phyloP scores from a whole-genome alignment of 1,140 invertebrate species.

The Dermatophagoides farinae region DNA sequence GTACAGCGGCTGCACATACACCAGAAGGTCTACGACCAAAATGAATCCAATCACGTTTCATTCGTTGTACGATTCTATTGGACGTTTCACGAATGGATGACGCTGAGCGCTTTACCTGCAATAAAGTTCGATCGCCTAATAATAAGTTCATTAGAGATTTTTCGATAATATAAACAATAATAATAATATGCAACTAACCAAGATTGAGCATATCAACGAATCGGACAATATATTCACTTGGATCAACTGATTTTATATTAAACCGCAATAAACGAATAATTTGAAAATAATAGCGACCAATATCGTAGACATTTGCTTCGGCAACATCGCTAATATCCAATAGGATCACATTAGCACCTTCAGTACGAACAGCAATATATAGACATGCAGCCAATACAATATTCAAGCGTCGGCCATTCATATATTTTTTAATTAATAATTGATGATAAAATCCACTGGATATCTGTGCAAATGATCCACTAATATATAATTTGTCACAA shows the following conservation, averaged over 20 bases:
- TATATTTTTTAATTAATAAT: slow-evolving; percentile 66
- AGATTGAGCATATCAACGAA: slow-evolving; percentile 88
- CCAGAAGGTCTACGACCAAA: slow-evolving; percentile 85
- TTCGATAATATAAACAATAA: not conserved
- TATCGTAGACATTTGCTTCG: slow-evolving; percentile 75
- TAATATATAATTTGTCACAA: slow-evolving; percentile 37
- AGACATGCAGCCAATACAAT: slow-evolving; percentile 91
- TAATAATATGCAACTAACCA: slow-evolving; percentile 32
- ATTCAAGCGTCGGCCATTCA: slow-evolving; percentile 66
- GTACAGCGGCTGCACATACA: slow-evolving; percentile 78
- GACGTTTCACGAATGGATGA: slow-evolving; percentile 90
- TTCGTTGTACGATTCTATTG: slow-evolving; percentile 71
- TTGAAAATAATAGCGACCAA: slow-evolving; percentile 76
- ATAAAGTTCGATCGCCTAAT: not conserved
- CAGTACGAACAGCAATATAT: slow-evolving; percentile 85
- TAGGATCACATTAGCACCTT: slow-evolving; percentile 81
- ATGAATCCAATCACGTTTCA: slow-evolving; percentile 95
- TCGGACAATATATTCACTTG: slow-evolving; percentile 74
- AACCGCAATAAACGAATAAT: slow-evolving; percentile 72
- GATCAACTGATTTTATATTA: slow-evolving; percentile 75
- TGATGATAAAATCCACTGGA: slow-evolving; percentile 92
- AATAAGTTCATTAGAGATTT: not conserved
- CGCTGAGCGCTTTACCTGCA: slow-evolving; percentile 35
- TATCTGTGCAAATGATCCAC: slow-evolving; percentile 73
- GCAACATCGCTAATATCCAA: slow-evolving; percentile 93